Conservation (phyloP, 2,888 invertebrate genomes). For the Ennomos fuscantarius region DNA sequence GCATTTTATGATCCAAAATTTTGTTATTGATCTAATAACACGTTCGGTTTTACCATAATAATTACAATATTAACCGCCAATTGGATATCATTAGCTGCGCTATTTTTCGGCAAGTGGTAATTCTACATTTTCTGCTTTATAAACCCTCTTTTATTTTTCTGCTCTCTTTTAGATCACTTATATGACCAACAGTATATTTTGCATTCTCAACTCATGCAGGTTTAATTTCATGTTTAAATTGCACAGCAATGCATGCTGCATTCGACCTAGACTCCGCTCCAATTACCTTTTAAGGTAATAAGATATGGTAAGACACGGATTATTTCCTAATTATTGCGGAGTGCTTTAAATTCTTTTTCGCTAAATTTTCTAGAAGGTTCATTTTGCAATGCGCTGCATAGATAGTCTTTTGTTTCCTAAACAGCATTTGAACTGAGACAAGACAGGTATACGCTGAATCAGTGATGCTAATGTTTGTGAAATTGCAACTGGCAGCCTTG, state of each 20-base stretch:
- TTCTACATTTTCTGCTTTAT: too few relatives aligned
- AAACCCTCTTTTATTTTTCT: too few relatives aligned
- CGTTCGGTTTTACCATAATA: too few relatives aligned
- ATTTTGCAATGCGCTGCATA: slow-evolving; percentile 46
- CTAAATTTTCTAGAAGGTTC: not conserved
- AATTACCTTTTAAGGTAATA: slow-evolving; percentile 35
- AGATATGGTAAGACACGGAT: slow-evolving; percentile 21
- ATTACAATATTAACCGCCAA: too few relatives aligned
- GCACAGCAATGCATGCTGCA: slow-evolving; percentile 33
- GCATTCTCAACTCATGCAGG: slow-evolving; percentile 16
- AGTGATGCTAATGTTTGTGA: slow-evolving; percentile 69
- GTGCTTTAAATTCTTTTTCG: slow-evolving; percentile 19
- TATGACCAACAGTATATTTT: slow-evolving; percentile 5
- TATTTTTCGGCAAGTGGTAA: too few relatives aligned
- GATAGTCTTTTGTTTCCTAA: slow-evolving; percentile 60
- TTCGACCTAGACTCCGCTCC: slow-evolving; percentile 36
- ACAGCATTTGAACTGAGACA: slow-evolving; percentile 49
- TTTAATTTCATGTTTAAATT: slow-evolving; percentile 28
- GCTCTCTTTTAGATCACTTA: slow-evolving; percentile 9
- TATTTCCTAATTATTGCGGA: slow-evolving; percentile 28
- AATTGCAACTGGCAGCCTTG: slow-evolving; percentile 68
- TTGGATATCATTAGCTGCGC: too few relatives aligned
- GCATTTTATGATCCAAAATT: too few relatives aligned
- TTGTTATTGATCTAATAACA: too few relatives aligned
- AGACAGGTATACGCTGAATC: slow-evolving; percentile 60